Percentiles rank a stretch among this genome's conserved stretches.
Evolutionary conservation across 2,113 vertebrate species (phyloP).

Genomic region (Sprattus sprattus): DNA sequence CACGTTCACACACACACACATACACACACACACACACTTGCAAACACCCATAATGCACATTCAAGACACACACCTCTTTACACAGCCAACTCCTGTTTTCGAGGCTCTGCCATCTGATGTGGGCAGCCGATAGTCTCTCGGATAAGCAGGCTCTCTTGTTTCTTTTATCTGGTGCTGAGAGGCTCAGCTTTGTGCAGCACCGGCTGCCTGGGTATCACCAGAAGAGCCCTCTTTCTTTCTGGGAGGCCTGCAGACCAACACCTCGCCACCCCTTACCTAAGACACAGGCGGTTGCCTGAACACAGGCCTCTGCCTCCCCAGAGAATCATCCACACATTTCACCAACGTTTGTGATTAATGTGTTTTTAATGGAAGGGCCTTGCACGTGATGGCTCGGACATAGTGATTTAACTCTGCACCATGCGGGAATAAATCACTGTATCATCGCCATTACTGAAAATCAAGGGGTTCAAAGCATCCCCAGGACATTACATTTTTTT

Average conservation of each 20-base stretch:
- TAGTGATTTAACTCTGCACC: not conserved
- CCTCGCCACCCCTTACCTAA: not conserved
- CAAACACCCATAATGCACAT: not conserved
- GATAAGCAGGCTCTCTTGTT: conserved; percentile 46
- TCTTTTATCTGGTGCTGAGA: conserved; percentile 44
- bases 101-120: conserved; percentile 43
- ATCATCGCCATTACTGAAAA: not conserved
- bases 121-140: conserved; percentile 40
- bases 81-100: conserved; percentile 45
- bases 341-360: conserved; percentile 26
- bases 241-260: conserved; percentile 27
- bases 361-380: conserved; percentile 27
- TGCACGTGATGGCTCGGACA: not conserved
- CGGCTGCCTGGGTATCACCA: not conserved
- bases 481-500: too few relatives aligned
- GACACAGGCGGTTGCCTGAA: not conserved
- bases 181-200: conserved; percentile 28
- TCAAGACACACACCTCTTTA: conserved; percentile 34
- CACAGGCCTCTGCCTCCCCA: not conserved
- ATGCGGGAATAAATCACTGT: not conserved
- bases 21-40: not conserved
- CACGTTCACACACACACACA: not conserved
- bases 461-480: not conserved
- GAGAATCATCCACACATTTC: not conserved
- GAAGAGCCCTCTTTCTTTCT: conserved; percentile 38